Conservation (phyloP, 2,797 vertebrate species). For the Pseudochaenichthys georgianus region DNA sequence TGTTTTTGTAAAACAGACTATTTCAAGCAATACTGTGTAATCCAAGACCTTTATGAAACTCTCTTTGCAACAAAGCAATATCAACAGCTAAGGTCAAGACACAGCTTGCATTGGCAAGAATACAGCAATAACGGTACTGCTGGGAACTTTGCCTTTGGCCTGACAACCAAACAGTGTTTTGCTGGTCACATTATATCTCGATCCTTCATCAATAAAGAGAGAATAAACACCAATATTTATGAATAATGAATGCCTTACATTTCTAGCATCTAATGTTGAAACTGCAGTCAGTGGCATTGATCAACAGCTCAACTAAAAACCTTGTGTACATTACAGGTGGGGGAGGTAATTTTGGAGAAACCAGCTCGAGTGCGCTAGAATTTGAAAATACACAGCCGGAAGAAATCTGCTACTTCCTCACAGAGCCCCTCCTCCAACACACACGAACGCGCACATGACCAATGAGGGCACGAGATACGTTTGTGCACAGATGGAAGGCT, state of each 20-base stretch:
- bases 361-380: too few species aligned
- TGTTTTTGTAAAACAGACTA: conserved; percentile 27
- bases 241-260: not conserved
- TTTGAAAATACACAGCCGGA: too few species aligned
- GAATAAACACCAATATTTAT: not conserved
- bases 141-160: not conserved
- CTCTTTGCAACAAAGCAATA: conserved; percentile 42
- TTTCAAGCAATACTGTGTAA: not conserved
- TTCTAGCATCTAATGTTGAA: not conserved
- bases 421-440: too few species aligned
- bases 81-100: conserved; percentile 1
- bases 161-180: conserved; percentile 5
- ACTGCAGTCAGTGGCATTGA: conserved; percentile 12
- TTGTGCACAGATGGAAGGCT: too few species aligned
- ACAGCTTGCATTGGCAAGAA: conserved; percentile 4
- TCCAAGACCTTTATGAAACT: conserved; percentile 28
- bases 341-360: too few species aligned
- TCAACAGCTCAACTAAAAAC: not conserved
- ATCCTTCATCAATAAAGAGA: conserved; percentile 7
- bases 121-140: conserved; percentile 6
- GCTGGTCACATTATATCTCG: not conserved
- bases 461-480: too few species aligned
- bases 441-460: too few species aligned
- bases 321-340: not conserved
- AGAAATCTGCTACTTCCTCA: too few species aligned